Evolutionary conservation across 2,797 vertebrate species (phyloP), one percentile per base, ranked within the genome.

Genomic region (Cuniculus paca): DNA sequence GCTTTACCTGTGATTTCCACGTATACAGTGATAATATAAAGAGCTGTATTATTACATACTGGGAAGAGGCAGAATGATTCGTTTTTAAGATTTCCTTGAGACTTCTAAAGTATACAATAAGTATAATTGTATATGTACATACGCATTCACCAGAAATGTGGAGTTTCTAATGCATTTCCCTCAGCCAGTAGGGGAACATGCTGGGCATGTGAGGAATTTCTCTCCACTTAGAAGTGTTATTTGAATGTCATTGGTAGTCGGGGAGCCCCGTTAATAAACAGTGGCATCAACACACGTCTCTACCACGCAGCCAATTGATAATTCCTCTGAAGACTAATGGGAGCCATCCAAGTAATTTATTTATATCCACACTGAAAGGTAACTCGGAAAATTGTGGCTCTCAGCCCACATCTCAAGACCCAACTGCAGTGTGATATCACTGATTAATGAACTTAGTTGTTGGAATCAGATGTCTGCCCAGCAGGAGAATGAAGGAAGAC

Each of bases 11-110:
- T 34, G 12, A 2, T 22, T 45, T 56, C 14, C n/a, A 10, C 9
- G 0, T 2, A 36, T 0, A 19, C 1, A 20, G 65, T 28, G 6
- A 0, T 5, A 19, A 5, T 1, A 1, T 2, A 0, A 28, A 58
- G 56, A 26, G 2, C 22, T 2, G 5, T 0, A 0, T 6, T 2
- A 0, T 6, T 3, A 39, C 24, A 0, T 0, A 3, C 3, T 0
- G 22, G n/a, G 22, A 11, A n/a, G n/a, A 72, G 78, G 10, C 24
- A 3, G 16, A 17, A 1, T 28, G 0, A 16, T 28, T 58, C 0
- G 5, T 10, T 85, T 6, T n/a, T 68, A 34, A 65, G 65, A 31
- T 8, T 17, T 82, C 70, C 54, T n/a, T 9, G 28, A 28, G 63
- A 45, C 31, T 12, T n/a, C 0, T 0, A 19, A 31, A 31, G 26